Base-by-base conservation (phyloP, 2,113 vertebrate species). In the Crotophaga sulcirostris region DNA sequence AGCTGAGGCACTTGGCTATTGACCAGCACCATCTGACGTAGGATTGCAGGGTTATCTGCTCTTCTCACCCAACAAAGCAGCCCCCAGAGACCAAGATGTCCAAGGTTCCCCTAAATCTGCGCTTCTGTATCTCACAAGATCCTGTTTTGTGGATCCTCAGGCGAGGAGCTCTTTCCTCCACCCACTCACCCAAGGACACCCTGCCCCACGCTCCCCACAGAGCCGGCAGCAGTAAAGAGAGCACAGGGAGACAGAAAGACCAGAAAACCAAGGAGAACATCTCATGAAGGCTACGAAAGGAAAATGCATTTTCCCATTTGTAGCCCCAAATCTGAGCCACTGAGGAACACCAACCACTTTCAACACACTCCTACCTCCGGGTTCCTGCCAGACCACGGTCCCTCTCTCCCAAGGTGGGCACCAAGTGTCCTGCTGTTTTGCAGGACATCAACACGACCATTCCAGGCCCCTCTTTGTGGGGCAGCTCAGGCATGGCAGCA, bases 331-430 rank as follows among this genome's bases (percentile, higher is more conserved):
- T 33, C 60, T 23, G 80, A 89, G 80, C 60, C 44, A 25, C 7
- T 42, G n/a, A 54, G 34, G 16, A 76, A 23, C 42, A 26, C 29
- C 67, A 45, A 60, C 10, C 33, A 10, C 36, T 33, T 70, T 7
- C 17, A 26, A 47, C 17, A 18, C 23, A 8, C 16, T 17, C 12
- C 36, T 6, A 26, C 38, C n/a, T 45, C 24, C 9, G 31, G n/a
- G 70, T 42, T 42, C 40, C 40, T 33, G 42, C 26, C 3, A 6
- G 42, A 31, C 20, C 5, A 0, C 1, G 0, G 7, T 21, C 54
- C 29, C n/a, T 60, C 28, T 20, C 16, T 55, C 29, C 25, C 6
- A 1, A 36, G 31, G 15, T 2, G 8, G 28, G 15, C 47, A 33
- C 42, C 23, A 7, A 31, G 45, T 4, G 12, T 33, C 8, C 47